A percentile compares a stretch with the other conserved stretches of the same genome.
Conservation (phyloP, 35 echinoderm and acorn worm species). For the Apostichopus californicus region DNA sequence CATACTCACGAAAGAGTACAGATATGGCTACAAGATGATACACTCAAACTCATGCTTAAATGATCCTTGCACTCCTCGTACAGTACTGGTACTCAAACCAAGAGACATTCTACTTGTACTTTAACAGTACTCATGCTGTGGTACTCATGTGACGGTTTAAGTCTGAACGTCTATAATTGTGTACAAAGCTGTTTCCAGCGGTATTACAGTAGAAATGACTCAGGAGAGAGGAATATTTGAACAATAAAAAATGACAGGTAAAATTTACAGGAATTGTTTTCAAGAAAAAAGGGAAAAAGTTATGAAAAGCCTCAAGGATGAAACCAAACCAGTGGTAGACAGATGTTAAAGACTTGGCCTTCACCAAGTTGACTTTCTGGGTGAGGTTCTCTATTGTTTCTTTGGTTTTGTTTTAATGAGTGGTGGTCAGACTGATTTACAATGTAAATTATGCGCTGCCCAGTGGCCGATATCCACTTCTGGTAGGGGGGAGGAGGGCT, state of each 20-base stretch:
- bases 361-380: slow-evolving; percentile 18
- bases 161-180: too few species aligned
- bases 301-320: slow-evolving; percentile 9
- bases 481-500: not conserved
- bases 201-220: too few species aligned
- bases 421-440: slow-evolving; percentile 46
- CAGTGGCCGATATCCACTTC: not conserved
- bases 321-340: not conserved
- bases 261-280: slow-evolving; percentile 7
- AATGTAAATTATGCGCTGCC: slow-evolving; percentile 31
- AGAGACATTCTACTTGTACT: too few species aligned
- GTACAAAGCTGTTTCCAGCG: too few species aligned
- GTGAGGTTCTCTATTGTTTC: slow-evolving; percentile 14
- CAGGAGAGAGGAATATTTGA: too few species aligned
- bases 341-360: slow-evolving; percentile 1
- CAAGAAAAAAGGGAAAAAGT: not conserved
- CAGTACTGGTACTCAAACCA: too few species aligned
- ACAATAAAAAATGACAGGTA: not conserved
- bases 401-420: slow-evolving; percentile 43
- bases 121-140: too few species aligned
- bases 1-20: too few species aligned
- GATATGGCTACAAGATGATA: too few species aligned
- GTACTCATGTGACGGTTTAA: too few species aligned
- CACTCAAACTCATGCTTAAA: too few species aligned
- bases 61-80: too few species aligned